These are phyloP conservation scores for Leptosomus discolor DNA, from an alignment of 2,113 vertebrate genomes.

Conservation along the genomic window DNA sequence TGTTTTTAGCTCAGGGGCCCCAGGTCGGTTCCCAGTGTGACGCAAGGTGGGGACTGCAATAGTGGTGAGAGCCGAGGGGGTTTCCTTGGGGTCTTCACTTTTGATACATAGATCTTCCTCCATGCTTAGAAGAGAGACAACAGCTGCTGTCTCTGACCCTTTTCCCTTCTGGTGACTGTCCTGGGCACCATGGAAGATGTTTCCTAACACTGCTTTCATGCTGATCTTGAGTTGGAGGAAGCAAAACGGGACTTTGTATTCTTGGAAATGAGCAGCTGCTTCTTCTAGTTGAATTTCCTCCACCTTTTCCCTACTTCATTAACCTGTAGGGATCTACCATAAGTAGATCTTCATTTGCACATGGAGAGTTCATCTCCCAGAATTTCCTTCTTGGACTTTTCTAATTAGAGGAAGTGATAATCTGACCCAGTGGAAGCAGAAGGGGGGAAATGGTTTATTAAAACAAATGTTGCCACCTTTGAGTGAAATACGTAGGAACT, in stretches of 20 bases:
- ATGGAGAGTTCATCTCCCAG: slow-evolving; percentile 21
- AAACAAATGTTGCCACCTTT: neutral
- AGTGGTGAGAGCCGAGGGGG: neutral
- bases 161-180: neutral
- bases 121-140: neutral
- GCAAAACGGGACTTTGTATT: neutral
- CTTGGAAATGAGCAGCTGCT: neutral
- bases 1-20: slow-evolving; percentile 14
- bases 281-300: neutral
- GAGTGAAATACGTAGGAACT: neutral
- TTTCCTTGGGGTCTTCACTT: neutral
- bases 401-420: slow-evolving; percentile 30
- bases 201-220: neutral
- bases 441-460: neutral
- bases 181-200: neutral
- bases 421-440: neutral
- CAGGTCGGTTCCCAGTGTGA: neutral
- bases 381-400: slow-evolving; percentile 24
- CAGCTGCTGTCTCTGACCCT: neutral
- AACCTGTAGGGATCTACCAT: neutral
- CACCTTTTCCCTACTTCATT: neutral
- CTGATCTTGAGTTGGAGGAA: neutral
- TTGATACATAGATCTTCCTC: neutral
- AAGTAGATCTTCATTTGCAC: slow-evolving; percentile 8
- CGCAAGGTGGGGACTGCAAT: neutral